Evolutionary conservation across 2,797 vertebrate genomes (phyloP).

Genomic region (Malurus splendens): DNA sequence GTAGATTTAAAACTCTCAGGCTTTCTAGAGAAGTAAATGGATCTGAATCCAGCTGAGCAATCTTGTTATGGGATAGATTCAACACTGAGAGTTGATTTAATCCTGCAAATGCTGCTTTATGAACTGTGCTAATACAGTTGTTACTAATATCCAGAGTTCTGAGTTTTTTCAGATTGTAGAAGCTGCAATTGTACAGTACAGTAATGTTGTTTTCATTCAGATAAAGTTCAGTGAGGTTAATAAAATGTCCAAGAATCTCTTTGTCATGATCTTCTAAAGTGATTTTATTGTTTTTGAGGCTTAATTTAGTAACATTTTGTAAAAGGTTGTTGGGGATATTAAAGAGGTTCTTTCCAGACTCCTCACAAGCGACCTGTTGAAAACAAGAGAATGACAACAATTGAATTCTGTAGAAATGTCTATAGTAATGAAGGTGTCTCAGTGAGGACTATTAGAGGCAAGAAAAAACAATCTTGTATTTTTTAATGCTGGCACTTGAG

Average conservation of each 20-base stretch:
- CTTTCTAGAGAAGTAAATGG: slow-evolving; percentile 50
- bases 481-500: neutral
- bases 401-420: neutral
- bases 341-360: slow-evolving; percentile 45
- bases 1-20: slow-evolving; percentile 65
- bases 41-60: slow-evolving; percentile 66
- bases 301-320: slow-evolving; percentile 60
- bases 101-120: slow-evolving; percentile 69
- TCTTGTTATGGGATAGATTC: slow-evolving; percentile 77
- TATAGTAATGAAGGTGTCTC: neutral
- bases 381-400: slow-evolving; percentile 23
- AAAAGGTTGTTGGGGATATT: slow-evolving; percentile 60
- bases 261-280: slow-evolving; percentile 58
- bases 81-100: slow-evolving; percentile 69
- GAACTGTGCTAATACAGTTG: slow-evolving; percentile 74
- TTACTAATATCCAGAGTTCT: slow-evolving; percentile 73
- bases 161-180: slow-evolving; percentile 69
- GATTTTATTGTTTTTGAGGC: slow-evolving; percentile 69
- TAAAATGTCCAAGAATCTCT: slow-evolving; percentile 60
- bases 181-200: slow-evolving; percentile 64
- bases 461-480: neutral
- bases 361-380: slow-evolving; percentile 60
- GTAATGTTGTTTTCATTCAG: slow-evolving; percentile 73
- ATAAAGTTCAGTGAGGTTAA: slow-evolving; percentile 71
- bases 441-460: neutral